Conservation (phyloP, 2,797 vertebrate species). For the Anomalospiza imberbis region DNA sequence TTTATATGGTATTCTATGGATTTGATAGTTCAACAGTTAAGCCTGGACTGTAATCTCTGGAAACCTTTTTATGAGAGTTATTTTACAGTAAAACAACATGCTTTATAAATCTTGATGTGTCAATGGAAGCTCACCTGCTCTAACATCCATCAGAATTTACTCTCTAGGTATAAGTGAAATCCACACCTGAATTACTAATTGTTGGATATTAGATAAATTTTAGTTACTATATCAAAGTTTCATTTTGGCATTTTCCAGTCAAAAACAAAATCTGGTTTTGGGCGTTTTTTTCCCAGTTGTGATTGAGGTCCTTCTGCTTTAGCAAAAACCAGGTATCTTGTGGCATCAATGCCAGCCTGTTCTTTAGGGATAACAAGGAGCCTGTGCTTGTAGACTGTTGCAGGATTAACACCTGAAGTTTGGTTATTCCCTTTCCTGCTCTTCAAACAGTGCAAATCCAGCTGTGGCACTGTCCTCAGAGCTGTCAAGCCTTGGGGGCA, state of each 20-base stretch:
- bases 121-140: neutral
- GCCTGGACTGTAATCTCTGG: neutral
- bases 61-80: neutral
- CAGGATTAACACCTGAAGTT: neutral
- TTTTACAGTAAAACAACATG: neutral
- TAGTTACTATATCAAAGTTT: neutral
- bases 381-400: neutral
- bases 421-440: neutral
- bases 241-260: neutral
- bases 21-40: neutral
- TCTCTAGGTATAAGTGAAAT: neutral
- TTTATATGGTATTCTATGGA: neutral
- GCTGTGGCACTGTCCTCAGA: neutral
- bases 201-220: neutral
- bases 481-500: neutral
- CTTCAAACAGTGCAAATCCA: neutral
- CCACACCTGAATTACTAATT: neutral
- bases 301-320: neutral
- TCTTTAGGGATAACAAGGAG: neutral
- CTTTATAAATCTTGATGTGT: neutral
- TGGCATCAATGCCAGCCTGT: neutral
- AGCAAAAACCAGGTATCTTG: neutral
- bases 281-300: neutral
- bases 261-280: neutral
- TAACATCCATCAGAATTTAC: neutral